phyloP scores from a whole-genome alignment of 2,113 vertebrate species.

The Ivindomyrus marchei region DNA sequence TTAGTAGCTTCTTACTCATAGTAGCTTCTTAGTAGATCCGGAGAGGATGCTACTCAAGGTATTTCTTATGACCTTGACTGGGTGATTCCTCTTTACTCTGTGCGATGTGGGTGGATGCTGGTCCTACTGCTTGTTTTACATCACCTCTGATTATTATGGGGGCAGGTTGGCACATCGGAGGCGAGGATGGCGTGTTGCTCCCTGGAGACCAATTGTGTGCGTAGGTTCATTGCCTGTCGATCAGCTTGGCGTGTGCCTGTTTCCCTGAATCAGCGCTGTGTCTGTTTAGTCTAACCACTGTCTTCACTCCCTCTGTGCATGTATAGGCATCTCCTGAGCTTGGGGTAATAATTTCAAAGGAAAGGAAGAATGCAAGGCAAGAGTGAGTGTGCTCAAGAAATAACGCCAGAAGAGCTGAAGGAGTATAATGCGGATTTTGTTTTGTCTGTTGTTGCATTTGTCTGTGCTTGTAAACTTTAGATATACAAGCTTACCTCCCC shows the following conservation, averaged over 20 bases:
- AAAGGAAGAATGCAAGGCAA: background rate
- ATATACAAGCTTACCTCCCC: background rate
- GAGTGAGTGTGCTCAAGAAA: background rate
- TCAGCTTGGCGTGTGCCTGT: constrained; percentile 17
- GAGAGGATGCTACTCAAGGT: background rate
- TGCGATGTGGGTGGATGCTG: background rate
- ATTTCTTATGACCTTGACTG: background rate
- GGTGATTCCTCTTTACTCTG: background rate
- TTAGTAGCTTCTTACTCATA: background rate
- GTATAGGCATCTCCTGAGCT: background rate
- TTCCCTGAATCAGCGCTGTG: constrained; percentile 25
- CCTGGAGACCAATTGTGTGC: background rate
- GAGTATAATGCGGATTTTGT: background rate
- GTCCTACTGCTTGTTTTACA: background rate
- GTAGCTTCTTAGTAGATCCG: background rate
- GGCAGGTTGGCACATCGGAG: background rate
- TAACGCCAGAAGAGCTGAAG: background rate
- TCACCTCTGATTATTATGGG: background rate
- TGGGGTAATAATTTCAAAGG: background rate
- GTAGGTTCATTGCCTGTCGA: constrained; percentile 30
- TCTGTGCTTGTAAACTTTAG: background rate
- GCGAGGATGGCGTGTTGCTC: background rate
- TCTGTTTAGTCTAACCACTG: background rate
- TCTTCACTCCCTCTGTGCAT: background rate
- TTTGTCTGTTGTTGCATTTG: background rate